Evolutionary conservation across 2,888 invertebrate genomes (phyloP).

Genomic region (Toxonevra muliebris): DNA sequence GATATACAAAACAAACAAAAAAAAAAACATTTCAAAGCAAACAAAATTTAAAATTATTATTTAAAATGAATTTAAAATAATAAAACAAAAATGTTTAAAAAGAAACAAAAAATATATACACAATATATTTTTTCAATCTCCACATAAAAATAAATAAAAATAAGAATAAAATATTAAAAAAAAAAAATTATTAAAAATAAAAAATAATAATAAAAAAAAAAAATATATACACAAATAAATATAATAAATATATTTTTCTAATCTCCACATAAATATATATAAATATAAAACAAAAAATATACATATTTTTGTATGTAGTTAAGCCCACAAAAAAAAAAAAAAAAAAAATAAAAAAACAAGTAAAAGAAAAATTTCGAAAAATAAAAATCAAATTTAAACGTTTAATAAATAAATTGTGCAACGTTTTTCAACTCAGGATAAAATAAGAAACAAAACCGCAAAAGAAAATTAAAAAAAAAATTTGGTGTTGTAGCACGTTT

Average conservation of each 20-base stretch:
- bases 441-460: slow-evolving; percentile 4
- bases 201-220: not conserved
- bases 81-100: not conserved
- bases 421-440: slow-evolving; percentile 27
- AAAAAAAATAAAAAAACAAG: not conserved
- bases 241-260: not conserved
- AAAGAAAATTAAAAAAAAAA: not conserved
- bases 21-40: no score
- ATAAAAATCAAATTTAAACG: slow-evolving; percentile 5
- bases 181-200: slow-evolving; percentile 11
- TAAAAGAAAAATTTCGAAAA: slow-evolving; percentile 10
- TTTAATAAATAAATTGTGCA: slow-evolving; percentile 17
- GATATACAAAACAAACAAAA: slow-evolving; percentile 20
- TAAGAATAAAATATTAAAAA: slow-evolving; percentile 5
- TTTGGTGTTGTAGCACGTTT: not conserved
- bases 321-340: slow-evolving; percentile 2
- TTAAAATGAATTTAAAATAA: slow-evolving; percentile 9
- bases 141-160: slow-evolving; percentile 28
- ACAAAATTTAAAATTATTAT: no score
- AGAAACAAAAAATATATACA: slow-evolving; percentile 12
- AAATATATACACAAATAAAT: not conserved
- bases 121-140: slow-evolving; percentile 22
- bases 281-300: no score
- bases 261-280: not conserved
- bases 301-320: not conserved